phyloP scores from a whole-genome alignment of 2,113 vertebrate species.

The Taxidea taxus region DNA sequence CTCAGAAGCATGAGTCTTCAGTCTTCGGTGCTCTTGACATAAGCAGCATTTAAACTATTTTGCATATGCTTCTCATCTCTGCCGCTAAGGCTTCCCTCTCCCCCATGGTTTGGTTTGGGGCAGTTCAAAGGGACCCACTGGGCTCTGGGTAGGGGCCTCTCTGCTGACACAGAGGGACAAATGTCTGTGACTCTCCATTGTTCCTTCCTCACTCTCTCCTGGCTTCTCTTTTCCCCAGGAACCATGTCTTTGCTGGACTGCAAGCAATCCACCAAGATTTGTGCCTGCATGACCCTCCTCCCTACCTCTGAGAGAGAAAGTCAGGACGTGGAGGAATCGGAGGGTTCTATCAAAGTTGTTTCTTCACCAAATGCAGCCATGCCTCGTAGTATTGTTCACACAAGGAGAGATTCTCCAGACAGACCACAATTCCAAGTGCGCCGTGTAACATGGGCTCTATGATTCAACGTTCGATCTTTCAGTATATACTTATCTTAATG shows the following conservation, averaged over 20 bases:
- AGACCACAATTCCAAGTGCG: rapidly evolving
- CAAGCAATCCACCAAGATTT: background rate
- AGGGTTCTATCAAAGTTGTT: background rate
- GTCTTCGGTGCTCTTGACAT: background rate
- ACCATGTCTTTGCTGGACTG: background rate
- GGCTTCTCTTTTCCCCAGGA: constrained; percentile 41
- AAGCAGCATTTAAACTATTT: background rate
- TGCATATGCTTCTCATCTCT: background rate
- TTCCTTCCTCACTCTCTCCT: background rate
- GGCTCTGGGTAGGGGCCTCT: background rate
- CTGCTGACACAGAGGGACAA: background rate
- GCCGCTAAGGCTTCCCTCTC: background rate
- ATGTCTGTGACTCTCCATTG: background rate
- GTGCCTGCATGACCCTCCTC: background rate
- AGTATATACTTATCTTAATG: background rate
- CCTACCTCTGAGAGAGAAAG: rapidly evolving
- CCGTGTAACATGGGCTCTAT: constrained; percentile 49
- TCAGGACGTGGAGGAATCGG: rapidly evolving
- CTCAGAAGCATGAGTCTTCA: background rate
- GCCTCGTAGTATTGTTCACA: background rate
- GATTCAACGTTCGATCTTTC: background rate
- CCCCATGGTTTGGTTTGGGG: background rate
- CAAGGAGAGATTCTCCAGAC: rapidly evolving
- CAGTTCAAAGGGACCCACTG: background rate
- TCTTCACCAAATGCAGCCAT: rapidly evolving